A percentile compares a stretch with the other conserved stretches of the same genome.
Conservation (phyloP, 2,797 vertebrate genomes). For the Gymnocypris eckloni region DNA sequence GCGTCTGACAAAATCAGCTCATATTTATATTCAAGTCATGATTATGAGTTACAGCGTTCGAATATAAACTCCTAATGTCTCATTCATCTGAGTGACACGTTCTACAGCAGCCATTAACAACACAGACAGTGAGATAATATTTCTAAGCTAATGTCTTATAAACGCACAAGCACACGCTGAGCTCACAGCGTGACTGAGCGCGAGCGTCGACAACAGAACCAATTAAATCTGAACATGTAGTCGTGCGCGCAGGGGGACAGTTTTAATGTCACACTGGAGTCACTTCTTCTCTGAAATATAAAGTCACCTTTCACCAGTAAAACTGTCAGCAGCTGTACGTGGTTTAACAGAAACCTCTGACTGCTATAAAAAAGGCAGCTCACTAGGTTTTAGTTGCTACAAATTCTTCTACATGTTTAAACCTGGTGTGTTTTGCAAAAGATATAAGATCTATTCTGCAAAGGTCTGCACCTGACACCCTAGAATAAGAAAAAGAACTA, state of each 20-base stretch:
- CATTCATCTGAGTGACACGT: constrained; percentile 53
- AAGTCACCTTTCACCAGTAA: constrained; percentile 29
- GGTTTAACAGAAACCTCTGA: not conserved
- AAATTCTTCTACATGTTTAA: not conserved
- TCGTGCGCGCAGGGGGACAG: constrained; percentile 10
- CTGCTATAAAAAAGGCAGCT: not conserved
- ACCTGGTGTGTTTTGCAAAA: not conserved
- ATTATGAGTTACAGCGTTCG: constrained; percentile 33
- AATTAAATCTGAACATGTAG: constrained; percentile 50
- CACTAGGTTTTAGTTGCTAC: not conserved
- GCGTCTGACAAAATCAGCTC: constrained; percentile 20
- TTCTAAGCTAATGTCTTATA: constrained; percentile 34
- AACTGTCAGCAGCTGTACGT: constrained; percentile 5
- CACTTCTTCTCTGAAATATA: constrained; percentile 43
- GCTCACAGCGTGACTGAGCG: constrained; percentile 27
- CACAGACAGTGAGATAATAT: constrained; percentile 54
- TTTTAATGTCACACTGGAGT: constrained; percentile 47
- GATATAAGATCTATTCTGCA: not conserved
- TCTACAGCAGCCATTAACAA: constrained; percentile 47
- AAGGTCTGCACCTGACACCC: not conserved
- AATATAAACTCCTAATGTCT: constrained; percentile 51
- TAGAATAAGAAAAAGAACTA: not conserved
- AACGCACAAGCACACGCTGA: constrained; percentile 14
- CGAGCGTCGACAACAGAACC: constrained; percentile 38
- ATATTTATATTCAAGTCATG: constrained; percentile 39